Evolutionary conservation across 1,140 invertebrate species (phyloP).

Genomic region (Melitaea cinxia): DNA sequence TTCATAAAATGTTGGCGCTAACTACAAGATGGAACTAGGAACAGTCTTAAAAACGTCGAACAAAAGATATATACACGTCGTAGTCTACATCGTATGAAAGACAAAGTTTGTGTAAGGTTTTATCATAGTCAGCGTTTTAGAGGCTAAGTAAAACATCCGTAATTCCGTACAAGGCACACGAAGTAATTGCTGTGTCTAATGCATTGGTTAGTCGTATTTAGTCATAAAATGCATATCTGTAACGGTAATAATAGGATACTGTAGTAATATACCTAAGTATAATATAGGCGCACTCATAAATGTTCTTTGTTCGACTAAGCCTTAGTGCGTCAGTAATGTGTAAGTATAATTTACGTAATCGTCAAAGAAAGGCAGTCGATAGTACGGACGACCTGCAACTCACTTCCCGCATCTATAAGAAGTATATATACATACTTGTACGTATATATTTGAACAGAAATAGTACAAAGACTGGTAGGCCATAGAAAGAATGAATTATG

Average conservation of each 20-base stretch:
- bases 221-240: slow-evolving; percentile 1
- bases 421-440: too few relatives aligned
- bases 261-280: slow-evolving; percentile 3
- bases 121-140: not conserved
- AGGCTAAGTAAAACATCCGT: too few relatives aligned
- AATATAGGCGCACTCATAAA: slow-evolving; percentile 31
- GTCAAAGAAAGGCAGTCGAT: slow-evolving; percentile 19
- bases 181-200: too few relatives aligned
- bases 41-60: slow-evolving; percentile 51
- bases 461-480: slow-evolving; percentile 3
- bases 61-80: slow-evolving; percentile 15
- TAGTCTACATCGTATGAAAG: slow-evolving; percentile 25
- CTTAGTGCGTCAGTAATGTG: slow-evolving; percentile 23
- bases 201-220: too few relatives aligned
- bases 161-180: too few relatives aligned
- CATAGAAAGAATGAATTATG: slow-evolving; percentile 9
- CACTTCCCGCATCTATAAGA: slow-evolving; percentile 2
- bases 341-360: slow-evolving; percentile 17
- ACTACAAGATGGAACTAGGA: slow-evolving; percentile 63
- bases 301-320: slow-evolving; percentile 35
- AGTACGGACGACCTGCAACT: not conserved
- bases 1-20: slow-evolving; percentile 64
- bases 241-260: slow-evolving; percentile 11
- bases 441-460: not conserved
- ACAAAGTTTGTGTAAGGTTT: not conserved